Percentiles rank a stretch among this genome's conserved stretches.
These are phyloP conservation scores for Orchestia grillus DNA, from an alignment of 1,140 invertebrate genomes.

Conservation along the genomic window DNA sequence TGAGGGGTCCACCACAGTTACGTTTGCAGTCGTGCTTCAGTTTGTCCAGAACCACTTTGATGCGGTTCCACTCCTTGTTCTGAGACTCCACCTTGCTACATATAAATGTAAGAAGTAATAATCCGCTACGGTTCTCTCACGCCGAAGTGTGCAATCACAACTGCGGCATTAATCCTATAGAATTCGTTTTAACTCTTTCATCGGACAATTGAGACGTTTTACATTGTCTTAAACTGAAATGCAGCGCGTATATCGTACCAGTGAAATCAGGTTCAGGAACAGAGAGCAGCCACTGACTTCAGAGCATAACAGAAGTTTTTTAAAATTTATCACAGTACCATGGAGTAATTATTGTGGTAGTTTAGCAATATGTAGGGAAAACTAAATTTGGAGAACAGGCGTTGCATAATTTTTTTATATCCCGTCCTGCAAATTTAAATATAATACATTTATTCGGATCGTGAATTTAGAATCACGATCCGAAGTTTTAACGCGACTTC, in stretches of 20 bases:
- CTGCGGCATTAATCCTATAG: no score
- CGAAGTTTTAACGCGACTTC: no score
- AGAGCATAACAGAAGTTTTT: not conserved
- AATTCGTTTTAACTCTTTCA: not conserved
- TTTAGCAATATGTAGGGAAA: no score
- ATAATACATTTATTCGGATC: no score
- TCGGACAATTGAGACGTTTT: not conserved
- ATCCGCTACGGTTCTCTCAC: not conserved
- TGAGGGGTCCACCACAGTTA: not conserved
- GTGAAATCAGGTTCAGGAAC: not conserved
- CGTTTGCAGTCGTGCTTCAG: not conserved
- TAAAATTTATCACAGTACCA: not conserved
- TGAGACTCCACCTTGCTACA: not conserved
- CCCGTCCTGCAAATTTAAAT: no score
- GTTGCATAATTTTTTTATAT: no score
- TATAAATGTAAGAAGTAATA: not conserved
- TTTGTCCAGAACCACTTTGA: not conserved
- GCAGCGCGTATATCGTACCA: not conserved
- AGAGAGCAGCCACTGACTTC: not conserved
- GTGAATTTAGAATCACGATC: no score
- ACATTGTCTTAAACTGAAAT: not conserved
- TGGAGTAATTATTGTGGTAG: not conserved
- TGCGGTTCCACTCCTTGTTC: not conserved
- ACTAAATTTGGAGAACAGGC: no score
- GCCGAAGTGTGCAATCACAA: no score